phyloP scores from a whole-genome alignment of 2,888 invertebrate species.

The Hyppa rectilinea region DNA sequence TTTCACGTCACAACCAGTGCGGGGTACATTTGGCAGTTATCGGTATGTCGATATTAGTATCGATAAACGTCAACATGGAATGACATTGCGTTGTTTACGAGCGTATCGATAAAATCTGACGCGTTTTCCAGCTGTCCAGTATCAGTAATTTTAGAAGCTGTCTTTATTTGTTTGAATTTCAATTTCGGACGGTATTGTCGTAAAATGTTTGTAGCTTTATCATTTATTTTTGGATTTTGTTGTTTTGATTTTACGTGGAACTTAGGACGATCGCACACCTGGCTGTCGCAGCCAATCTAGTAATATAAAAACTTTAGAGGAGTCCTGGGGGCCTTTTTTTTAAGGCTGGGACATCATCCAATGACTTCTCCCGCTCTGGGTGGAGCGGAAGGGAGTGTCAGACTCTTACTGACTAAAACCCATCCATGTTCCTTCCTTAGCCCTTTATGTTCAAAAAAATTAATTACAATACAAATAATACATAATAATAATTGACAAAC shows the following conservation, averaged over 20 bases:
- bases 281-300: background rate
- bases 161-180: conserved; percentile 56
- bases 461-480: no score
- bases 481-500: no score
- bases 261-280: background rate
- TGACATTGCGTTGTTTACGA: conserved; percentile 58
- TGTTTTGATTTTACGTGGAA: conserved; percentile 24
- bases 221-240: conserved; percentile 35
- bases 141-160: conserved; percentile 56
- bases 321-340: background rate
- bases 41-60: conserved; percentile 48
- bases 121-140: conserved; percentile 35
- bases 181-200: conserved; percentile 35
- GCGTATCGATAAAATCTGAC: conserved; percentile 60
- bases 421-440: no score
- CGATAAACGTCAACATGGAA: conserved; percentile 56
- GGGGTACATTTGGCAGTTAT: conserved; percentile 32
- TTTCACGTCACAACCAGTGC: conserved; percentile 30
- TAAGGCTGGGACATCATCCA: no score
- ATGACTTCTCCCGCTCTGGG: no score
- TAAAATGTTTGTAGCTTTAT: conserved; percentile 31
- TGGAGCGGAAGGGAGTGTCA: no score
- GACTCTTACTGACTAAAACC: no score
- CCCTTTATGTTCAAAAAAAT: no score
- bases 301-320: background rate